Conservation (phyloP, 2,888 invertebrate genomes). For the Autographa pulchrina region DNA sequence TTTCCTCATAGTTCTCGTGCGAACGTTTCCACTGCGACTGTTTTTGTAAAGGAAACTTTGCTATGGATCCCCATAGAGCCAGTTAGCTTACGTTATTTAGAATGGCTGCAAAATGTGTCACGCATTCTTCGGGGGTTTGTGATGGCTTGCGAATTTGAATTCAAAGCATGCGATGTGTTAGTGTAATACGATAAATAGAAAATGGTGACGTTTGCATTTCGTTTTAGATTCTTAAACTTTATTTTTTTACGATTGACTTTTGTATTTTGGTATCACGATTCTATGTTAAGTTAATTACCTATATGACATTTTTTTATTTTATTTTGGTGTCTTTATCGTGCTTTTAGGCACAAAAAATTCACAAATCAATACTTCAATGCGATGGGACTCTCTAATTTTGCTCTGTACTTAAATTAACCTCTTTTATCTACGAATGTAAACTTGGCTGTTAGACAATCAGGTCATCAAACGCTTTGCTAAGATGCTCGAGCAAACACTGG, state of each 20-base stretch:
- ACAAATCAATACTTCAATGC: too few species aligned
- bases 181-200: slow-evolving; percentile 3
- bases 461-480: not conserved
- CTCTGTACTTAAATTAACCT: not conserved
- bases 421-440: not conserved
- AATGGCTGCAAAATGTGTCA: slow-evolving; percentile 41
- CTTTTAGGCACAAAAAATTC: too few species aligned
- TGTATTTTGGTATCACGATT: too few species aligned
- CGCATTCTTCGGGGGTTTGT: slow-evolving; percentile 28
- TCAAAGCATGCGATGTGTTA: not conserved
- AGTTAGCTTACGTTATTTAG: slow-evolving; percentile 41
- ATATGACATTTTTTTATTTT: too few species aligned
- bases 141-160: slow-evolving; percentile 35
- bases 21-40: slow-evolving; percentile 52
- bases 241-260: too few species aligned
- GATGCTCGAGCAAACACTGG: slow-evolving; percentile 11
- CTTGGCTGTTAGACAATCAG: not conserved
- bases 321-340: too few species aligned
- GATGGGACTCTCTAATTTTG: not conserved
- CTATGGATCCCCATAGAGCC: slow-evolving; percentile 32
- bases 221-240: not conserved
- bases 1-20: slow-evolving; percentile 55
- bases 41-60: slow-evolving; percentile 33
- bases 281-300: too few species aligned
- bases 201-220: slow-evolving; percentile 4